These are phyloP conservation scores for Merluccius polli DNA, from an alignment of 2,797 vertebrate species.

Conservation along the genomic window DNA sequence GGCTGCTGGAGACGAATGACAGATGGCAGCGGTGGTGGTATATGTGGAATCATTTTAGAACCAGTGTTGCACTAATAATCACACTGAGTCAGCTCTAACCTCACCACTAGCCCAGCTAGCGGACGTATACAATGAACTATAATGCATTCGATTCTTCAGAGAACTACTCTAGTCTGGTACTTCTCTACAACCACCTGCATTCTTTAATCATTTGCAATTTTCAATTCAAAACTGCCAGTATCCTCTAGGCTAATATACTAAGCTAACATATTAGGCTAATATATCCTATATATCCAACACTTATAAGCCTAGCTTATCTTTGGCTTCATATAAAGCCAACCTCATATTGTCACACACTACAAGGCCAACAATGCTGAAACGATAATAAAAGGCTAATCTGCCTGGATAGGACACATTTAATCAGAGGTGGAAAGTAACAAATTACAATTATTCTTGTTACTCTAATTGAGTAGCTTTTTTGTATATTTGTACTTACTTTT, in stretches of 20 bases:
- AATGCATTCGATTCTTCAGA: too few relatives aligned
- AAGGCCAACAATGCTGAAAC: slow-evolving; percentile 29
- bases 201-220: background rate
- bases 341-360: slow-evolving; percentile 26
- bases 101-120: background rate
- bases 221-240: background rate
- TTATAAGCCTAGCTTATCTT: background rate
- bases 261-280: too few relatives aligned
- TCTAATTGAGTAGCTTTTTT: too few relatives aligned
- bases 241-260: background rate
- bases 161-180: too few relatives aligned
- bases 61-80: background rate
- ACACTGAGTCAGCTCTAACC: background rate
- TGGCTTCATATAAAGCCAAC: background rate
- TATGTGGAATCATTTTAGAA: background rate
- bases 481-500: too few relatives aligned
- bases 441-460: too few relatives aligned
- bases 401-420: slow-evolving; percentile 22
- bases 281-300: background rate
- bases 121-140: too few relatives aligned
- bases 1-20: too few relatives aligned
- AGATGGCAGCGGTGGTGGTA: background rate
- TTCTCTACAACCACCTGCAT: too few relatives aligned
- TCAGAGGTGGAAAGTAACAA: too few relatives aligned
- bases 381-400: slow-evolving; percentile 22